Evolutionary conservation across 1,140 invertebrate genomes (phyloP), one percentile per base, ranked within the genome.

Genomic region (Drosophila mayri): DNA sequence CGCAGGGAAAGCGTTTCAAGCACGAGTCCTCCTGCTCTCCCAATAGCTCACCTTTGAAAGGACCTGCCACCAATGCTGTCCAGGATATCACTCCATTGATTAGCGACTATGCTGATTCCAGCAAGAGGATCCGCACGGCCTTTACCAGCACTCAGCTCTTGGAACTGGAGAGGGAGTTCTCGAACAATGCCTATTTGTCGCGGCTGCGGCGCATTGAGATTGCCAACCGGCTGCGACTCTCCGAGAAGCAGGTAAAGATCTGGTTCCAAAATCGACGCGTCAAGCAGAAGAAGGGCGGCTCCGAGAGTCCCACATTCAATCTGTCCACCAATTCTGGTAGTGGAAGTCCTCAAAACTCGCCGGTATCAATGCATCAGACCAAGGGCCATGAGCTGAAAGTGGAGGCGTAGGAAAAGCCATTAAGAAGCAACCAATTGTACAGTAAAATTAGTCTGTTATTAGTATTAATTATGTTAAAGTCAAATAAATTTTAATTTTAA

Each of bases 201-300:
- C 94, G 98, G 32, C 94, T 98, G 37, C 94, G 98, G 43, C 94
- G 98, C 66, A 98, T 99, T 74, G 98, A 99, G 92, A 98, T 99
- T 55, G 98, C 98, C 0, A 98, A 97, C 8, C 95, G 96, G 76
- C 93, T 99, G 55, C 95, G 96, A 25, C 93, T 99, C 1, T 98
- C 97, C 0, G 98, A 99, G 93, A 99, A 99, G 92, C 98, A 98
- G 93, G 97, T 98, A 43, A 98, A 98, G 93, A 98, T 98, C 60
- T 99, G 98, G 98, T 93, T 98, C 90, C 97, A 98, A 92, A 98
- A 98, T 91, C 94, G 96, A 14, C 94, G 98, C 5, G 98, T 98
- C 4, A 98, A 98, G 90, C 95, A 97, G 92, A 98, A 98, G 94
- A 98, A 98, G 86, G 97, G 96, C 80, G 96, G 96, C 79, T 90